Evolutionary conservation across 37 sponge, comb jelly and placozoan genomes (phyloP).

Genomic region (Beroe forskalii): DNA sequence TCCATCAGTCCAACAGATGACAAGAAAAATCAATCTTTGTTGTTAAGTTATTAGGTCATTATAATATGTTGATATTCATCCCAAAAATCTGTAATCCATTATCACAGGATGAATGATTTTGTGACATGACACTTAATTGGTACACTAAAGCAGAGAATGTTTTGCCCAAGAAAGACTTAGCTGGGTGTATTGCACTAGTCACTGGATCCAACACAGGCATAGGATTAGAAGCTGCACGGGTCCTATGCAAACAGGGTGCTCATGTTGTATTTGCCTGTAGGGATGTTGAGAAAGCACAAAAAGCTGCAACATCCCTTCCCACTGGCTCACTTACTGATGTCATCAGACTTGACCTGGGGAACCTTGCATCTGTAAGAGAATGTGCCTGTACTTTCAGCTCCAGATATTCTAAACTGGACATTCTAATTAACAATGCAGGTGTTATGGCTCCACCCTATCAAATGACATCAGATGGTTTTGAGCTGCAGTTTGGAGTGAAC

Average conservation of each 20-base stretch:
- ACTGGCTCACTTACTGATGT: slow-evolving; percentile 17
- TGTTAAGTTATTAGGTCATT: too few relatives aligned
- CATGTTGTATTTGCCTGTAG: slow-evolving; percentile 86
- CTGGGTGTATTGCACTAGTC: slow-evolving; percentile 69
- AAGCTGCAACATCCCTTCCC: slow-evolving; percentile 69
- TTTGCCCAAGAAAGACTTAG: not conserved
- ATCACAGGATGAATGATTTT: not conserved
- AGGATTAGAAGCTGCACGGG: slow-evolving; percentile 83
- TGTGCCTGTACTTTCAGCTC: slow-evolving; percentile 69
- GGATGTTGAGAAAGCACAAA: slow-evolving; percentile 70
- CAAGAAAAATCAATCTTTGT: too few relatives aligned
- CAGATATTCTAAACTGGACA: slow-evolving; percentile 73
- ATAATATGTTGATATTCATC: too few relatives aligned
- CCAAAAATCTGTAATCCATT: too few relatives aligned
- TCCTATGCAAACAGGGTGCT: slow-evolving; percentile 78
- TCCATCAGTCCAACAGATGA: too few relatives aligned
- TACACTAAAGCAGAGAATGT: slow-evolving; percentile 18
- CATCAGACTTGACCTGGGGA: slow-evolving; percentile 75
- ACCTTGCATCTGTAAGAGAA: slow-evolving; percentile 72
- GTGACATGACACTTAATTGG: slow-evolving; percentile 25
- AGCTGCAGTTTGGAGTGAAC: slow-evolving; percentile 83
- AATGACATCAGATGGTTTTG: slow-evolving; percentile 80
- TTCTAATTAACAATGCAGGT: slow-evolving; percentile 94
- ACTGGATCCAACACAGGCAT: slow-evolving; percentile 89
- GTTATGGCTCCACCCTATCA: slow-evolving; percentile 71